Conservation (phyloP, 1,140 invertebrate species). For the Aphelinus certus region DNA sequence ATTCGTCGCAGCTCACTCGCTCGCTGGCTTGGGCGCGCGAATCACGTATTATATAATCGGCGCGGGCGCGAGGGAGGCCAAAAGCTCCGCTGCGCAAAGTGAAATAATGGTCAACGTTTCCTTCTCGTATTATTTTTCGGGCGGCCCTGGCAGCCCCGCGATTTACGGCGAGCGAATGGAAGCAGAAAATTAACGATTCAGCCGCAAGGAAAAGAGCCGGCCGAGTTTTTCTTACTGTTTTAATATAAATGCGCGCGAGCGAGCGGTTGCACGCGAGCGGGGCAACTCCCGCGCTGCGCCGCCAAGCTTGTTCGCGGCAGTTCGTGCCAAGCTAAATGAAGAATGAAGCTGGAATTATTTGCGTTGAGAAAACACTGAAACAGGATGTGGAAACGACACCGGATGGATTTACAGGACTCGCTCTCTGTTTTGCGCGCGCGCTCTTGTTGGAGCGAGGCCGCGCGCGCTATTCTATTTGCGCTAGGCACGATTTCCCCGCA, state of each 20-base stretch:
- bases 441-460: no score
- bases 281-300: conserved; percentile 31
- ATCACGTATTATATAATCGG: conserved; percentile 11
- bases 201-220: conserved; percentile 39
- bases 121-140: conserved; percentile 64
- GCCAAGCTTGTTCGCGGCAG: conserved; percentile 65
- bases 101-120: conserved; percentile 65
- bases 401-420: conserved; percentile 61
- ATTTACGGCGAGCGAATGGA: conserved; percentile 67
- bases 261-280: conserved; percentile 46
- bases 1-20: conserved; percentile 22
- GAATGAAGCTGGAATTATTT: conserved; percentile 68
- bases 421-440: no score
- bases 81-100: conserved; percentile 42
- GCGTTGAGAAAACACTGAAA: conserved; percentile 65
- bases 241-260: conserved; percentile 62
- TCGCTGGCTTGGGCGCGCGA: background rate
- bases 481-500: no score
- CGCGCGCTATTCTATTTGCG: no score
- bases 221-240: conserved; percentile 64
- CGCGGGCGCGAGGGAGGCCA: conserved; percentile 30
- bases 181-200: conserved; percentile 68
- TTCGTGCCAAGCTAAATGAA: conserved; percentile 67
- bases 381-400: conserved; percentile 67
- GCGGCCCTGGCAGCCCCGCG: conserved; percentile 47